A percentile compares a stretch with the other conserved stretches of the same genome.
Conservation (phyloP, 2,888 invertebrate species). For the Endomychus coccineus region DNA sequence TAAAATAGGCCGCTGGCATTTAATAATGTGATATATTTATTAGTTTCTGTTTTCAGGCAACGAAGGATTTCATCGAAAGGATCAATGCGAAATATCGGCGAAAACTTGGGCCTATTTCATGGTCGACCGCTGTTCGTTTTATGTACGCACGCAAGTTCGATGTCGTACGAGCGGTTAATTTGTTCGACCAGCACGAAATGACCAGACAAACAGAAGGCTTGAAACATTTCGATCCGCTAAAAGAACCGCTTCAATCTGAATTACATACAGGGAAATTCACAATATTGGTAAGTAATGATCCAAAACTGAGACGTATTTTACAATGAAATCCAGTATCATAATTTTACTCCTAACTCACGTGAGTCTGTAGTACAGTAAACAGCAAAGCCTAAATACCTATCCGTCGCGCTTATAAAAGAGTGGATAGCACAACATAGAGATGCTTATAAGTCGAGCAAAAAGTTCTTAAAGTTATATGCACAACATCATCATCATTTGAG, state of each 20-base stretch:
- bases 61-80: constrained; percentile 72
- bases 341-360: not conserved
- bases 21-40: too few species aligned
- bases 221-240: constrained; percentile 71
- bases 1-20: too few species aligned
- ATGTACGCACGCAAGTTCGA: constrained; percentile 92
- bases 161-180: constrained; percentile 75
- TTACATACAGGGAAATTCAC: constrained; percentile 92
- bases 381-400: too few species aligned
- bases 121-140: constrained; percentile 89
- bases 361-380: too few species aligned
- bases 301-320: not conserved
- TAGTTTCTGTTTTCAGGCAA: constrained; percentile 57
- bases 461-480: too few species aligned
- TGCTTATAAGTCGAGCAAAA: too few species aligned
- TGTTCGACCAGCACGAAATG: constrained; percentile 90
- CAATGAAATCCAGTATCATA: too few species aligned
- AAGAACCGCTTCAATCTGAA: constrained; percentile 79
- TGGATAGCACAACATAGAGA: too few species aligned
- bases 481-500: too few species aligned
- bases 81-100: constrained; percentile 57
- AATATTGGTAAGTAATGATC: constrained; percentile 65
- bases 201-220: constrained; percentile 83
- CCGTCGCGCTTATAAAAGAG: too few species aligned
- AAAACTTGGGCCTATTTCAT: constrained; percentile 56